Base-by-base conservation (phyloP, 2,113 vertebrate species). In the Heterotis niloticus region DNA sequence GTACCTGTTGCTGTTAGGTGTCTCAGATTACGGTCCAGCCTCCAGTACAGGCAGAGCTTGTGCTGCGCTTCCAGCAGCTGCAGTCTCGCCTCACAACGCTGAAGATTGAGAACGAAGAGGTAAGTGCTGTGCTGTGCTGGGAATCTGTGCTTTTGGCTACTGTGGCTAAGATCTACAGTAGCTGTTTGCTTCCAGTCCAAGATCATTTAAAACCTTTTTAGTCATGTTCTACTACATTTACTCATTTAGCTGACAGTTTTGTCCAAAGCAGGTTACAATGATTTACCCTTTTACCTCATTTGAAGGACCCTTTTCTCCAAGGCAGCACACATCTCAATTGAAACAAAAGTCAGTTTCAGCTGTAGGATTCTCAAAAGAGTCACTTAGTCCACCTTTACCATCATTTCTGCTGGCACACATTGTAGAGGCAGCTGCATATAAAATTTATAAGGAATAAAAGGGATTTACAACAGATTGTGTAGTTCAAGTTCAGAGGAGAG, bases 61-160 rank as follows among this genome's bases (percentile, higher is more conserved):
- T 93, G 85, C 94, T 98, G 56, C 92, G 97, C 14, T 96, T 97
- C 86, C 96, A 97, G 57, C 98, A 99, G 80, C 94, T 99, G 5
- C 97, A 98, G 90, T 98, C 98, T 7, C 94, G 98, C 76, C 88
- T 99, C 84, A 89, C 97, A 23, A 98, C 96, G 0, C 94, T 99
- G 80, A 97, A 96, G 91, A 98, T 99, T 0, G 98, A 99, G 90
- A 99, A 98, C 0, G 98, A 99, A 79, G 98, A 99, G 96, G 98
- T 99, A 83, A 93, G 91, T 73, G 11, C 64, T 20, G 29, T 7
- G 3, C 34, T 44, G 34, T 44, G 34, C 7, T 44, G 34, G 34
- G 34, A 7, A 7, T 44, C 34, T 7, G 7, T 44, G 34, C 34
- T 44, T 44, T 44, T 44, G 34, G 34, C 34, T 44, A 44, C 34